These are phyloP conservation scores for Diadegma fenestrale DNA, from an alignment of 2,888 invertebrate genomes.

Conservation along the genomic window DNA sequence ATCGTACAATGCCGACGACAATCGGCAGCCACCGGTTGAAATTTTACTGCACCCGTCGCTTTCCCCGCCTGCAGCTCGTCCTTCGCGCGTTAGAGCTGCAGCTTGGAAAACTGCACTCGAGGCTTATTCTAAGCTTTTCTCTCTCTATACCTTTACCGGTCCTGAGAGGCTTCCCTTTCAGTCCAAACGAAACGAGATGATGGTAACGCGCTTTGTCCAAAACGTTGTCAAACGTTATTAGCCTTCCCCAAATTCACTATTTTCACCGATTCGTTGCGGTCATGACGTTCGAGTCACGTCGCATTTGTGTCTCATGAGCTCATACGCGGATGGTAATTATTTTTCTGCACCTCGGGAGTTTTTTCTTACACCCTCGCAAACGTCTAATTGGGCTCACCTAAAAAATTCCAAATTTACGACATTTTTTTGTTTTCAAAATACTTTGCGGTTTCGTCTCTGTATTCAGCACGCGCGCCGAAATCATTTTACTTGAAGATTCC, in stretches of 20 bases:
- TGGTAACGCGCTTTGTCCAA: slow-evolving; percentile 13
- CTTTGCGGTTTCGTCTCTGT: too few species aligned
- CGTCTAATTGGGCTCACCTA: too few species aligned
- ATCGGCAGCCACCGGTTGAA: slow-evolving; percentile 76
- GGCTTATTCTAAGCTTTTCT: not conserved
- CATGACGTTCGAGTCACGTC: not conserved
- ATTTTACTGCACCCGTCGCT: slow-evolving; percentile 38
- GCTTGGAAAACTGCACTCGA: slow-evolving; percentile 44
- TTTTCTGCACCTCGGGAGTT: too few species aligned
- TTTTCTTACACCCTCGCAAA: too few species aligned
- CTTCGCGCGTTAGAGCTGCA: slow-evolving; percentile 4
- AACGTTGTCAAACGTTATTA: slow-evolving; percentile 26
- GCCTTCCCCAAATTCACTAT: not conserved
- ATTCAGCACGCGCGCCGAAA: too few species aligned
- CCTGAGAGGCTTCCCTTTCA: not conserved
- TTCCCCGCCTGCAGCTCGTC: not conserved
- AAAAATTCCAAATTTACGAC: too few species aligned
- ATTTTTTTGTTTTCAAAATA: too few species aligned
- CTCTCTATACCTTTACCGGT: not conserved
- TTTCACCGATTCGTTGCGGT: not conserved
- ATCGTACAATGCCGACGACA: slow-evolving; percentile 74
- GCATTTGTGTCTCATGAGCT: not conserved
- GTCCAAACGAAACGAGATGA: slow-evolving; percentile 7
- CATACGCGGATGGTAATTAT: not conserved
- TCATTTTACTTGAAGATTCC: too few species aligned